Evolutionary conservation across 2,113 vertebrate species (phyloP).

Genomic region (Ictidomys tridecemlineatus): DNA sequence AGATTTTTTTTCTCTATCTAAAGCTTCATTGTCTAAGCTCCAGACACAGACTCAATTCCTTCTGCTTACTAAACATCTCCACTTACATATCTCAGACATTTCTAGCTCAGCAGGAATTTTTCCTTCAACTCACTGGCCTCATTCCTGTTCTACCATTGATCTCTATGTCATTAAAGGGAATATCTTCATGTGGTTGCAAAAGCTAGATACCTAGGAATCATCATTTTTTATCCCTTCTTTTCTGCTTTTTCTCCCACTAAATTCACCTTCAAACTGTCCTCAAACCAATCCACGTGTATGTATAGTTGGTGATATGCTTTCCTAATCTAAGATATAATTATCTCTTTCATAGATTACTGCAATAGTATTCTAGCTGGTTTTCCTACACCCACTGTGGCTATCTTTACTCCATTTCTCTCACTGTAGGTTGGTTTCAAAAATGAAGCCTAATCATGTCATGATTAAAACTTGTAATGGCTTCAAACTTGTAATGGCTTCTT

Average conservation of each 20-base stretch:
- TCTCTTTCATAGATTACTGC: neutral
- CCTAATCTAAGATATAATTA: neutral
- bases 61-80: conserved; percentile 38
- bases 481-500: neutral
- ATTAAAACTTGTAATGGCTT: neutral
- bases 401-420: neutral
- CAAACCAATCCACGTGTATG: neutral
- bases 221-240: neutral
- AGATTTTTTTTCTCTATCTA: conserved; percentile 27
- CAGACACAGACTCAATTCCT: neutral
- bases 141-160: neutral
- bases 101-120: conserved; percentile 52
- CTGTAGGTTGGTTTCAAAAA: conserved; percentile 12
- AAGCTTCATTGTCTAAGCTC: conserved; percentile 50
- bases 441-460: neutral
- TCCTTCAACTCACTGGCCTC: neutral
- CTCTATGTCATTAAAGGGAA: neutral
- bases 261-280: neutral
- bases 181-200: neutral
- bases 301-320: neutral
- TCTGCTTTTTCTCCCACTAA: neutral
- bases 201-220: neutral
- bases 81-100: neutral
- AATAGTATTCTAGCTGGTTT: neutral
- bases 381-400: neutral